A percentile compares a stretch with the other conserved stretches of the same genome.
Conservation (phyloP, 2,888 invertebrate genomes). For the Lasioglossum vierecki region DNA sequence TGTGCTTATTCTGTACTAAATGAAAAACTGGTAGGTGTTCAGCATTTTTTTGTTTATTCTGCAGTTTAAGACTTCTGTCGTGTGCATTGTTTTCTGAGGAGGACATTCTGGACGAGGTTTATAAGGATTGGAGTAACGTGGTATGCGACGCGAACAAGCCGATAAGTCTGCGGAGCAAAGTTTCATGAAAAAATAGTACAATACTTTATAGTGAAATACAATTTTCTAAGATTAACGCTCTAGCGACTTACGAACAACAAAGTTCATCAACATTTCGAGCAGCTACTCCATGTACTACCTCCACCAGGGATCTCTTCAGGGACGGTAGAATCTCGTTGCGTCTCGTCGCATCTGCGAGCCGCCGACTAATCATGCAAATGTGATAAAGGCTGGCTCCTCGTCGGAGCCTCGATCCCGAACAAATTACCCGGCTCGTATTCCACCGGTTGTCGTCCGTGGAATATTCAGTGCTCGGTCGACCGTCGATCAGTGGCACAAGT, state of each 20-base stretch:
- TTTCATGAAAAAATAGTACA: background rate
- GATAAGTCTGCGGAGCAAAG: background rate
- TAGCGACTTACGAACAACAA: background rate
- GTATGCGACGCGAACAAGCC: background rate
- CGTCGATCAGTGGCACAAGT: slow-evolving; percentile 46
- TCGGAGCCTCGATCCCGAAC: slow-evolving; percentile 42
- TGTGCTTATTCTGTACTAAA: background rate
- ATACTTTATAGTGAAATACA: background rate
- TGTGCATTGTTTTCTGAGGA: background rate
- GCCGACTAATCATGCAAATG: slow-evolving; percentile 70
- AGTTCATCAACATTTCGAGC: background rate
- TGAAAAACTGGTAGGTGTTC: background rate
- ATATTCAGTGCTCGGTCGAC: slow-evolving; percentile 25
- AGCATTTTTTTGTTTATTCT: background rate
- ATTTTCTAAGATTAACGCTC: background rate
- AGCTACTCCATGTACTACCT: background rate
- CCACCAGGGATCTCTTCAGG: background rate
- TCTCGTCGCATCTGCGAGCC: background rate
- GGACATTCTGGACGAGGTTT: background rate
- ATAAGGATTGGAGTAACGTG: background rate
- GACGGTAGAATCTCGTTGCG: background rate
- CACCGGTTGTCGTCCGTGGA: slow-evolving; percentile 37
- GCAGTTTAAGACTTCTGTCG: background rate
- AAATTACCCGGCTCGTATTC: slow-evolving; percentile 55
- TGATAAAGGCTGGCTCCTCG: slow-evolving; percentile 46